A percentile compares a stretch with the other conserved stretches of the same genome.
Evolutionary conservation across 2,888 invertebrate genomes (phyloP).

Genomic region (Temnothorax unifasciatus): DNA sequence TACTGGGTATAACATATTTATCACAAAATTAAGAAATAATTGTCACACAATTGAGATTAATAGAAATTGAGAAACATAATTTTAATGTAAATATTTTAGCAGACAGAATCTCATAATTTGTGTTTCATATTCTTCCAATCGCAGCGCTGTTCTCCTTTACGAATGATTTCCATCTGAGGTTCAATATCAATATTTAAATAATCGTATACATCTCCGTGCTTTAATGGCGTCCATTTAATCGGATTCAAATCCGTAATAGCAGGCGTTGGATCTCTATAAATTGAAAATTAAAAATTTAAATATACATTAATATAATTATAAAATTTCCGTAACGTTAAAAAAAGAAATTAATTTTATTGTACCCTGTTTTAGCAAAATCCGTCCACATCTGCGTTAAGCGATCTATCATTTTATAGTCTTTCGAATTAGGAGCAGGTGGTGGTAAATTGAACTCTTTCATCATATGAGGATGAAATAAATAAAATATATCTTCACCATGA

Average conservation of each 20-base stretch:
- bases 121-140: constrained; percentile 65
- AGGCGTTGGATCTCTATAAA: constrained; percentile 81
- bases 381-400: constrained; percentile 82
- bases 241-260: constrained; percentile 71
- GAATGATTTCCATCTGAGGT: constrained; percentile 72
- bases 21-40: background rate
- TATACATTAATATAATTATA: background rate
- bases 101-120: constrained; percentile 64
- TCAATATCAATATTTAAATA: constrained; percentile 78
- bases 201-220: constrained; percentile 62
- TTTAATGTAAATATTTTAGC: background rate
- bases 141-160: constrained; percentile 52
- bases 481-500: constrained; percentile 80
- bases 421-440: constrained; percentile 56
- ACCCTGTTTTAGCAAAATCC: constrained; percentile 84
- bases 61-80: background rate
- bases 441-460: constrained; percentile 53
- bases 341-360: constrained; percentile 11
- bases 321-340: background rate
- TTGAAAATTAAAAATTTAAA: constrained; percentile 3
- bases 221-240: constrained; percentile 78
- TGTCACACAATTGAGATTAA: background rate
- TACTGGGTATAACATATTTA: background rate
- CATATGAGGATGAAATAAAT: constrained; percentile 75
- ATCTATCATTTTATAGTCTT: constrained; percentile 74